These are phyloP conservation scores for Semnornis frantzii DNA, from an alignment of 2,113 vertebrate genomes.

Conservation along the genomic window DNA sequence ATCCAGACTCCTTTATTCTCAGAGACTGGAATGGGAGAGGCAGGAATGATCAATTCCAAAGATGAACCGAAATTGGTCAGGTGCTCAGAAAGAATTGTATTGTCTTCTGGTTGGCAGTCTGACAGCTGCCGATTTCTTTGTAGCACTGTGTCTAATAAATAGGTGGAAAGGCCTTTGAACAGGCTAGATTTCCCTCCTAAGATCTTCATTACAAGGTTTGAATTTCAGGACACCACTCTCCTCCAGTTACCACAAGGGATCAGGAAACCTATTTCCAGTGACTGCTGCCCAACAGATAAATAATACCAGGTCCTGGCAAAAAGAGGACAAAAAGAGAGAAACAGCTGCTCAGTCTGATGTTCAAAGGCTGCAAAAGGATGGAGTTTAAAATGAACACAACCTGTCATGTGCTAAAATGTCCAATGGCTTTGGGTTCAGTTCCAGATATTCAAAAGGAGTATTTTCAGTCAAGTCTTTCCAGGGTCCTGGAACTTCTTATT, in stretches of 20 bases:
- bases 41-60: conserved; percentile 6
- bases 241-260: not conserved
- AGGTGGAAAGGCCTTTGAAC: conserved; percentile 29
- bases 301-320: not conserved
- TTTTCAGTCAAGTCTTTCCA: not conserved
- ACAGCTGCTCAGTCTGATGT: not conserved
- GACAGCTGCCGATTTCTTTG: conserved; percentile 7
- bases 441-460: not conserved
- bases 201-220: conserved; percentile 28
- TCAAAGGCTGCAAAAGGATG: not conserved
- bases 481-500: not conserved
- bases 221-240: conserved; percentile 3
- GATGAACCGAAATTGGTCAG: conserved; percentile 12
- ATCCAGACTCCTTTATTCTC: not conserved
- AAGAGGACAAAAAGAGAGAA: not conserved
- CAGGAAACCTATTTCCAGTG: not conserved
- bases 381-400: not conserved
- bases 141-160: conserved; percentile 8
- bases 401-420: not conserved
- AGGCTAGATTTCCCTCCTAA: not conserved
- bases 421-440: not conserved
- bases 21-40: not conserved
- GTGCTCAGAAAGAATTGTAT: not conserved
- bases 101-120: conserved; percentile 25
- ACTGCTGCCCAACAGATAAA: not conserved